Evolutionary conservation across 2,888 invertebrate species (phyloP).

Genomic region (Pristionchus japonicus): DNA sequence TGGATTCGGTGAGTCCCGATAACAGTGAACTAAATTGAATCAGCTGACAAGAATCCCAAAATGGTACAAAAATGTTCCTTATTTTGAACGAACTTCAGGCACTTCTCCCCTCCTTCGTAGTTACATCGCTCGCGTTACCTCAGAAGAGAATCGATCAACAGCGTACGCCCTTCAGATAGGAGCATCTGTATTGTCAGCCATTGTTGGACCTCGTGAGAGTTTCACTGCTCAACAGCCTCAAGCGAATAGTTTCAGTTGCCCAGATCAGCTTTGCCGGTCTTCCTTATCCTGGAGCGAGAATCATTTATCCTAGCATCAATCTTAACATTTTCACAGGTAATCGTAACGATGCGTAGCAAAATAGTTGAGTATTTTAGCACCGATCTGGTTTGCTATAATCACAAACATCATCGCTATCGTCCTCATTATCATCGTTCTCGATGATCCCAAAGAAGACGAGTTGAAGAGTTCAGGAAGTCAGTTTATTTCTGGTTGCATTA

Average conservation of each 20-base stretch:
- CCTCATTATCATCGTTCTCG: not conserved
- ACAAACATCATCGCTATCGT: constrained; percentile 13
- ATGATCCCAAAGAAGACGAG: not conserved
- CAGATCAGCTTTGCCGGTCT: not conserved
- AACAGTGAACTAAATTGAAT: not conserved
- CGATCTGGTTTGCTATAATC: not conserved
- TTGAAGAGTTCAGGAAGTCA: not conserved
- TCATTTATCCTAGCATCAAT: not conserved
- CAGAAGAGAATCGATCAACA: constrained; percentile 2
- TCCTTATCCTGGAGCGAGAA: not conserved
- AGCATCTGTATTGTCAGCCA: not conserved
- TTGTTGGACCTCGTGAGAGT: not conserved
- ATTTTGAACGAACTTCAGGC: too few relatives aligned
- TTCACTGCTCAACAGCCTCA: not conserved
- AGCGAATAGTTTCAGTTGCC: not conserved
- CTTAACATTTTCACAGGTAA: not conserved
- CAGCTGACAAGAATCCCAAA: too few relatives aligned
- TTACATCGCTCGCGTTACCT: not conserved
- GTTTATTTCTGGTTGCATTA: not conserved
- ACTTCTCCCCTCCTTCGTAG: not conserved
- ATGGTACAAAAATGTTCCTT: too few relatives aligned
- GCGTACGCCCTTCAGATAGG: not conserved
- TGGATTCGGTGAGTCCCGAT: not conserved
- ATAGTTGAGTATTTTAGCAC: not conserved
- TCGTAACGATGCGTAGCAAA: too few relatives aligned